A percentile compares a stretch with the other conserved stretches of the same genome.
Conservation (phyloP, 2,113 vertebrate species). For the Leiothrix lutea region DNA sequence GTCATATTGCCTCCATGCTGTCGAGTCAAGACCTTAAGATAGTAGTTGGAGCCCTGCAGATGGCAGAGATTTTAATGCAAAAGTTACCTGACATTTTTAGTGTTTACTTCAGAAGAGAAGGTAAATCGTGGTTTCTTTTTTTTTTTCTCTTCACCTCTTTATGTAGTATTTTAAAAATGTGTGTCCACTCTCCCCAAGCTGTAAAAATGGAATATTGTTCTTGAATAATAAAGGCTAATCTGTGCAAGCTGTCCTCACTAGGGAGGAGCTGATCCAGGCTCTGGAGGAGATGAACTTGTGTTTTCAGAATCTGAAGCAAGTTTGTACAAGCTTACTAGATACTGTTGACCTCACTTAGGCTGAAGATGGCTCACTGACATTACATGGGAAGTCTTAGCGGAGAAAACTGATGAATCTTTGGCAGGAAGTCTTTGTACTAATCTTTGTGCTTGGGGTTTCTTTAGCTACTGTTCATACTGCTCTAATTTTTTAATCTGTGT, state of each 20-base stretch:
- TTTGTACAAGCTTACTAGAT: not conserved
- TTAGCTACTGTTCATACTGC: not conserved
- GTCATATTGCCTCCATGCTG: slow-evolving; percentile 99
- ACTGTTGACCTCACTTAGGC: not conserved
- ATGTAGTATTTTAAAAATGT: not conserved
- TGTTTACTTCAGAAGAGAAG: slow-evolving; percentile 99
- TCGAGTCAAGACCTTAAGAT: slow-evolving; percentile 99
- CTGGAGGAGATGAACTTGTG: not conserved
- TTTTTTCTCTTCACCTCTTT: not conserved
- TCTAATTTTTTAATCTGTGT: not conserved
- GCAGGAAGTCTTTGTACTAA: not conserved
- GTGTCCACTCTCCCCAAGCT: not conserved
- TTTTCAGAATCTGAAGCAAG: not conserved
- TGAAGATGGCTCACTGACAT: not conserved
- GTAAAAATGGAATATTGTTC: not conserved
- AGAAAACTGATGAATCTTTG: not conserved
- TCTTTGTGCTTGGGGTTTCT: not conserved
- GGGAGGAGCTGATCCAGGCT: not conserved
- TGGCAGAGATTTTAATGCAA: slow-evolving; percentile 99
- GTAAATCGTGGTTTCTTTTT: slow-evolving; percentile 64
- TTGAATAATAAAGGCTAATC: not conserved
- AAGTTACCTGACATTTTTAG: slow-evolving; percentile 98
- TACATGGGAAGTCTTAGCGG: not conserved
- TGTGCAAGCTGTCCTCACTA: not conserved
- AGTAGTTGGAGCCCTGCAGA: slow-evolving; percentile 98